phyloP scores from a whole-genome alignment of 2,888 invertebrate genomes.

The Scaptomyza reducta region DNA sequence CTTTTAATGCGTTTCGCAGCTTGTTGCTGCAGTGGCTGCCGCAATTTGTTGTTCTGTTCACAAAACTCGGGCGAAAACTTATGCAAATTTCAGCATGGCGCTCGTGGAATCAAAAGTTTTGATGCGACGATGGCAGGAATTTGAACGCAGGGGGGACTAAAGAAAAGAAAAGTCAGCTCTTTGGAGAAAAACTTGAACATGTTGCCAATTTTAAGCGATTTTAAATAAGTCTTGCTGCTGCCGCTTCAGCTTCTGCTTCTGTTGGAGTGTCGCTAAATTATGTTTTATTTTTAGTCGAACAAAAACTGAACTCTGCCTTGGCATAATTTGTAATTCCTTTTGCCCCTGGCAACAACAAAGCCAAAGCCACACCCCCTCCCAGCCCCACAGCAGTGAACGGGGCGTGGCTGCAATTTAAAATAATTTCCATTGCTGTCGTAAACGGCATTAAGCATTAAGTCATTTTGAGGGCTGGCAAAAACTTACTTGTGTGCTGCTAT shows the following conservation, averaged over 20 bases:
- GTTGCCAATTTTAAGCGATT: conserved; percentile 73
- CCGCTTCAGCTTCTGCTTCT: conserved; percentile 1
- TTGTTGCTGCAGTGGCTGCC: conserved; percentile 15
- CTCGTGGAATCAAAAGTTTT: conserved; percentile 57
- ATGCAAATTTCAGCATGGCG: conserved; percentile 63
- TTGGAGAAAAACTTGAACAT: conserved; percentile 43
- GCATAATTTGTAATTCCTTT: conserved; percentile 69
- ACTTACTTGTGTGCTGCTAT: conserved; percentile 15
- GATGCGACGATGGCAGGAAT: conserved; percentile 3
- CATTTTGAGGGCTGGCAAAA: conserved; percentile 62
- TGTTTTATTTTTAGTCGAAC: conserved; percentile 57
- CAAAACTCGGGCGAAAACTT: conserved; percentile 58
- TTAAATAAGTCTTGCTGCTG: conserved; percentile 56
- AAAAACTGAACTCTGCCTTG: conserved; percentile 42
- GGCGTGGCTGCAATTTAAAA: conserved; percentile 54
- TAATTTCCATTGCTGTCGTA: conserved; percentile 68
- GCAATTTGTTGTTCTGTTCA: conserved; percentile 25
- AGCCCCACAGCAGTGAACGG: not conserved
- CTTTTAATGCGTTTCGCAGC: conserved; percentile 40
- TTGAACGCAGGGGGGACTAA: not conserved
- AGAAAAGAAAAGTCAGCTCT: not conserved
- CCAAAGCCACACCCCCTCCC: conserved; percentile 13
- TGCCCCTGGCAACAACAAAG: conserved; percentile 42
- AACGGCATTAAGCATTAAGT: conserved; percentile 78
- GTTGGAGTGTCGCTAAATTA: conserved; percentile 45